phyloP scores from a whole-genome alignment of 1,140 invertebrate genomes.

The Aphaenogaster ashmeadi region DNA sequence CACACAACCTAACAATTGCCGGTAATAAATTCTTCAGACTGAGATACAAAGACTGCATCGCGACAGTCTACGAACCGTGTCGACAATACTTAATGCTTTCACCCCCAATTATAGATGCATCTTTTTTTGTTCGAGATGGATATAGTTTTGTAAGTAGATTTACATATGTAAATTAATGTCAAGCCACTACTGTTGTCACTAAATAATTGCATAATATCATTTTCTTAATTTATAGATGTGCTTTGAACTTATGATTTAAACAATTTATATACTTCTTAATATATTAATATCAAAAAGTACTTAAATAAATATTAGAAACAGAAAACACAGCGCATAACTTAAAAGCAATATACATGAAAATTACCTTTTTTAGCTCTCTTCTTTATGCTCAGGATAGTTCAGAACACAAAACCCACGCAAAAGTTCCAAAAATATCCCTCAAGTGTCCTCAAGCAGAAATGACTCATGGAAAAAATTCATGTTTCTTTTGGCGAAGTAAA shows the following conservation, averaged over 20 bases:
- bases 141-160: neutral
- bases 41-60: neutral
- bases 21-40: slow-evolving; percentile 43
- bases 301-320: slow-evolving; percentile 8
- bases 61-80: neutral
- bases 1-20: neutral
- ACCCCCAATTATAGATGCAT: slow-evolving; percentile 6
- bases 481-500: slow-evolving; percentile 13
- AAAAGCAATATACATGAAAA: slow-evolving; percentile 5
- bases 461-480: neutral
- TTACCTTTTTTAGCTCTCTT: neutral
- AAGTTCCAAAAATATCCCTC: slow-evolving; percentile 17
- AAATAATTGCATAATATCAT: neutral
- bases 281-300: neutral
- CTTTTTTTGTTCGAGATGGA: neutral
- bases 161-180: neutral
- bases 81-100: neutral
- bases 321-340: neutral
- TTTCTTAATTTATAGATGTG: neutral
- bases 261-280: neutral
- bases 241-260: neutral
- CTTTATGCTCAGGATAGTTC: neutral
- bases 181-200: neutral
- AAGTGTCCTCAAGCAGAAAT: neutral
- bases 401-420: slow-evolving; percentile 22